Base-by-base conservation (phyloP, 1,140 invertebrate genomes). In the Papilio glaucus region DNA sequence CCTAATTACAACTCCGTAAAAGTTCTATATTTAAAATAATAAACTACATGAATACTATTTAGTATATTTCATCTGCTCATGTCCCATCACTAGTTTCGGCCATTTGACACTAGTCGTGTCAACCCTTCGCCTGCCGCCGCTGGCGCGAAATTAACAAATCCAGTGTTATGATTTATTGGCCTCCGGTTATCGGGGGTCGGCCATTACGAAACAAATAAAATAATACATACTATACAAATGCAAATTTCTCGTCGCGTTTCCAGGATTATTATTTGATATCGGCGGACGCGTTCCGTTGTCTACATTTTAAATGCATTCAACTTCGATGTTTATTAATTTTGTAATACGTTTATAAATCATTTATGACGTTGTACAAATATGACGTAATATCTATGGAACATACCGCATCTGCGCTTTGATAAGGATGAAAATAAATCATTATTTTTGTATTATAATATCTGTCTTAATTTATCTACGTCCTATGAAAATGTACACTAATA, bases 141-240 rank as follows among this genome's bases (percentile, higher is more conserved):
- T 26, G 65, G 65, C 65, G 70, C 74, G 72, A 77, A 77, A 85
- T 88, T 88, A 84, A 85, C 82, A 81, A 82, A 83, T 82, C 80
- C 81, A 83, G 79, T 80, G 79, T 83, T 85, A 85, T 89, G 87
- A 88, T 88, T 89, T 89, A 88, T 80, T 77, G 72, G 67, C 61
- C 70, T 74, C 74, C 73, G 45, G 74, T 71, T 72, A 74, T 75
- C 76, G 73, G 81, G 76, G 82, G 80, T 82, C 79, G 75, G 74
- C 77, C 75, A 75, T 84, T 83, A 82, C 75, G 78, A 70, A 73
- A 78, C 74, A 70, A 77, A 83, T 81, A 82, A 79, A 85, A 82
- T 84, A 84, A 84, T 83, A 77, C 72, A 77, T 74, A 78, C 80
- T 77, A 81, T 69, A 81, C 77, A 81, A 79, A 84, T 82, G 78